Base-by-base conservation (phyloP, 2,797 vertebrate species). In the Merluccius polli region DNA sequence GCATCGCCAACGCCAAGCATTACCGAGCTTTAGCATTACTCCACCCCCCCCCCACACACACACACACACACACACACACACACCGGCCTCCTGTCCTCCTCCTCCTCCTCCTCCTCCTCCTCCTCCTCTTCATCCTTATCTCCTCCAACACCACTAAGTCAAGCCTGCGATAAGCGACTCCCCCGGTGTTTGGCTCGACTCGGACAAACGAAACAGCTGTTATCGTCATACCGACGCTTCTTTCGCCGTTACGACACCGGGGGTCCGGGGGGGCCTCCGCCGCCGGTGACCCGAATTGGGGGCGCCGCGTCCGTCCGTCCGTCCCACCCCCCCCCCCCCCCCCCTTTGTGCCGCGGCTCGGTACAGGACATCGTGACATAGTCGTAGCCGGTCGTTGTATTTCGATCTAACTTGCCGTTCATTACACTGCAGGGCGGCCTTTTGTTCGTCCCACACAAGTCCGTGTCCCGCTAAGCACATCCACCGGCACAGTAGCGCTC, bases 261-360 rank as follows among this genome's bases (percentile, higher is more conserved):
- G 89, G 82, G 81, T 84, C 84, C 82, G 80, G 89, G 82, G 81
- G 84, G 88, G 89, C 86, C 31, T 86, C 81, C 79, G 89, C 86
- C 31, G 85, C 81, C 79, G 85, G 87, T 95, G 94, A 92, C 94
- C 94, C 84, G 86, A 95, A 95, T 92, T 94, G 83, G 86, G 90
- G 83, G 78, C 84, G 6, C 36, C 36, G 3, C 5, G 11, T 12
- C 36, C 33, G 21, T 7, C 21, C 3, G 5, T 21, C 9, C 52
- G 44, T 48, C 21, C 33, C 33, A 3, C 33, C 33, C 3, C 33
- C 3, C 33, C 33, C 33, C 33, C 81, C 84, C 48, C 71, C 91
- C 79, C 38, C 88, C 79, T 95, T 95, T 95, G 92, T 95, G 91
- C 89, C 89, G 87, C 89, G 90, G 78, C 59, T 90, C 89, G 91